These are phyloP conservation scores for Patella caerulea DNA, from an alignment of 2,888 invertebrate species.

Conservation along the genomic window DNA sequence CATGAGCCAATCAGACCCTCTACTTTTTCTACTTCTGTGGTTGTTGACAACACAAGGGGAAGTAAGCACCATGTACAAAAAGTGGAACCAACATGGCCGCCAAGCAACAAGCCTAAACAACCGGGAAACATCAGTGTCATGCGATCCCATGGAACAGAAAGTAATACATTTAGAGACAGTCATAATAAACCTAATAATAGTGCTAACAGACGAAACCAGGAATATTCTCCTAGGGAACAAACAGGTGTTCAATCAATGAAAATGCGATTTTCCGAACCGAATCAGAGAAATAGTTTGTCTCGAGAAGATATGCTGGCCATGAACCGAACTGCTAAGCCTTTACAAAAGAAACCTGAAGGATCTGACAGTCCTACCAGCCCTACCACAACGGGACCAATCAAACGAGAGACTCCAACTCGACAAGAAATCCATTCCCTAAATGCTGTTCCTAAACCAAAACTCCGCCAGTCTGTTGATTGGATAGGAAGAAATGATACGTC, in stretches of 20 bases:
- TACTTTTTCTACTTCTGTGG: neutral
- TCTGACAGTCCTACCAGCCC: slow-evolving; percentile 18
- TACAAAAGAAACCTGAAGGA: slow-evolving; percentile 42
- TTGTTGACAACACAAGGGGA: neutral
- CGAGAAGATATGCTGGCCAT: slow-evolving; percentile 60
- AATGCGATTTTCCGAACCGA: neutral
- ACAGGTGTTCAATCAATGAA: neutral
- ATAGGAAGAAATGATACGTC: slow-evolving; percentile 23
- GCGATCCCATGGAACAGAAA: neutral
- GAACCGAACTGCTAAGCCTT: slow-evolving; percentile 58
- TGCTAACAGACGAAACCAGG: neutral
- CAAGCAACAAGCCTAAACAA: neutral
- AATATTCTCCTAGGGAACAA: neutral
- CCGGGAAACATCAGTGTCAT: slow-evolving; percentile 1
- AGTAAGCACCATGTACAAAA: neutral
- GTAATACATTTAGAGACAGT: neutral
- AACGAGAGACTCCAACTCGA: slow-evolving; percentile 48
- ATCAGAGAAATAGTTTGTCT: slow-evolving; percentile 30
- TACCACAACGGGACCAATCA: slow-evolving; percentile 26
- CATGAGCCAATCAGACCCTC: neutral
- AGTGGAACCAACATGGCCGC: slow-evolving; percentile 7
- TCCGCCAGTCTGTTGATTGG: slow-evolving; percentile 45
- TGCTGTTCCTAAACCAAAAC: slow-evolving; percentile 58
- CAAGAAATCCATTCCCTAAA: slow-evolving; percentile 56
- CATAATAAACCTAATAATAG: neutral